phyloP scores from a whole-genome alignment of 2,113 vertebrate species.

The Coptodon bakossiorum region DNA sequence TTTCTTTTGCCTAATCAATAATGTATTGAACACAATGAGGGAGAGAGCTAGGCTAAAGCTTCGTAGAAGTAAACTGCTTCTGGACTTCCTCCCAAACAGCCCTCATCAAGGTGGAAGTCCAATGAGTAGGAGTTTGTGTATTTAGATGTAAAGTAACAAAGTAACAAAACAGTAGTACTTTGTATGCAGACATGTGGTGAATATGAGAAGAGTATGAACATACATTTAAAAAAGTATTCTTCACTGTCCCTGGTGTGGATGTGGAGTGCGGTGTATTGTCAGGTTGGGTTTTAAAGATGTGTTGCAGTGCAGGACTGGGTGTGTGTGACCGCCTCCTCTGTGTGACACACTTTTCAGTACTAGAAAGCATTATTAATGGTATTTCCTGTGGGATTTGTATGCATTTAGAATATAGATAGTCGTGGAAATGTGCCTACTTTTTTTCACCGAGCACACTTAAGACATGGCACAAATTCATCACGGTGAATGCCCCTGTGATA shows the following conservation, averaged over 20 bases:
- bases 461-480: not conserved
- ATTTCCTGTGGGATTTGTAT: not conserved
- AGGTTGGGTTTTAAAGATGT: not conserved
- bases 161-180: not conserved
- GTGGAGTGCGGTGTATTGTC: not conserved
- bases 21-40: not conserved
- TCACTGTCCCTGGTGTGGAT: fast-evolving
- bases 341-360: not conserved
- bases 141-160: not conserved
- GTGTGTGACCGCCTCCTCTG: not conserved
- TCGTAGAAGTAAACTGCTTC: not conserved
- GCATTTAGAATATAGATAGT: not conserved
- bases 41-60: not conserved
- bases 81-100: not conserved
- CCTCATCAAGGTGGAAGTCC: not conserved
- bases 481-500: not conserved
- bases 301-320: not conserved
- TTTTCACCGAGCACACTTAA: not conserved
- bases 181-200: not conserved
- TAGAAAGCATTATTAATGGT: not conserved
- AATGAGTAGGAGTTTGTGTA: fast-evolving
- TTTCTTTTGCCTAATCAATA: not conserved
- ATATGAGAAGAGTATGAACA: not conserved
- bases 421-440: not conserved
- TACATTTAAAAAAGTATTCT: not conserved